phyloP scores from a whole-genome alignment of 2,797 vertebrate genomes.

The Anguilla anguilla region DNA sequence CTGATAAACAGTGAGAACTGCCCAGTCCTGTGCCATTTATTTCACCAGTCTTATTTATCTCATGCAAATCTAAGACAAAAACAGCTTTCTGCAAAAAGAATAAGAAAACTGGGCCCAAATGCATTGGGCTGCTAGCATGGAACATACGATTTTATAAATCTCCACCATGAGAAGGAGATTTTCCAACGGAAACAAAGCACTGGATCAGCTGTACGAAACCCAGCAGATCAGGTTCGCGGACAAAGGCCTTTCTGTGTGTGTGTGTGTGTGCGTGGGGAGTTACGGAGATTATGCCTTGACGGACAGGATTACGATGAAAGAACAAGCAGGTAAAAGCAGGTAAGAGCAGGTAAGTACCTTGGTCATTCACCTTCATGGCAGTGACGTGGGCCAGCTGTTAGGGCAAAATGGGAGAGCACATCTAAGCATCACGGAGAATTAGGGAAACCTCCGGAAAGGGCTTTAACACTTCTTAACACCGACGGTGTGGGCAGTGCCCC shows the following conservation, averaged over 20 bases:
- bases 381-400: slow-evolving; percentile 83
- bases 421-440: not conserved
- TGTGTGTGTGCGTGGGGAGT: not conserved
- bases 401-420: slow-evolving; percentile 38
- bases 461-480: no score
- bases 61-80: not conserved
- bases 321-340: slow-evolving; percentile 36
- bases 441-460: no score
- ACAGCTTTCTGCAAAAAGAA: not conserved
- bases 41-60: not conserved
- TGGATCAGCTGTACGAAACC: not conserved
- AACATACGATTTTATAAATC: not conserved
- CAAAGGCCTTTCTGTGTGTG: not conserved
- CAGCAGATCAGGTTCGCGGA: not conserved
- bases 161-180: not conserved
- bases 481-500: no score
- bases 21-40: not conserved
- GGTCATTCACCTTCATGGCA: slow-evolving; percentile 81
- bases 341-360: slow-evolving; percentile 75
- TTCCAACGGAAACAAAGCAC: not conserved
- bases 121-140: not conserved
- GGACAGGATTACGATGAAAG: not conserved
- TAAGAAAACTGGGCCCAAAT: not conserved
- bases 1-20: no score
- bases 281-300: not conserved